Percentiles rank a stretch among this genome's conserved stretches.
These are phyloP conservation scores for Zoanthus sansibaricus DNA, from an alignment of 92 coral and sea anemone species.

Conservation along the genomic window DNA sequence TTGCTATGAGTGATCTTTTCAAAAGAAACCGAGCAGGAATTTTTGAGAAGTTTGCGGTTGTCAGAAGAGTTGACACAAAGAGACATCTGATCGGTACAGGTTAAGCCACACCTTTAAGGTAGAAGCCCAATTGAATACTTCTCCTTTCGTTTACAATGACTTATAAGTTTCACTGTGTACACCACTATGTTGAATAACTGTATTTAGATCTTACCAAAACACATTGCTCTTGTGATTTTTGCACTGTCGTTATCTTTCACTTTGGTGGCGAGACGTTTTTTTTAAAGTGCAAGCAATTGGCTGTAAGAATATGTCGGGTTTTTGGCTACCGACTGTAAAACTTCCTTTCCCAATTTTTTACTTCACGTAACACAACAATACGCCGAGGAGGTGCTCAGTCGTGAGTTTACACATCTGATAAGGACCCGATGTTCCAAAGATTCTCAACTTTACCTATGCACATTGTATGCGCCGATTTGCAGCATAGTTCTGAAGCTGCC, in stretches of 20 bases:
- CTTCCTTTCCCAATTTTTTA: constrained; percentile 63
- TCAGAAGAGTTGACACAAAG: constrained; percentile 13
- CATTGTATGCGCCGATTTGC: constrained; percentile 54
- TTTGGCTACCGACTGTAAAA: constrained; percentile 52
- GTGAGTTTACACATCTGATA: constrained; percentile 43
- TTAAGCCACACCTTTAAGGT: constrained; percentile 24
- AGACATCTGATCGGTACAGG: neutral
- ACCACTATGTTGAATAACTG: neutral
- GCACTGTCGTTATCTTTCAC: neutral
- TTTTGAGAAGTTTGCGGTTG: neutral
- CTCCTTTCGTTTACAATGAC: neutral
- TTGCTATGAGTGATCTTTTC: constrained; percentile 1
- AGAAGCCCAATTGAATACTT: constrained; percentile 8
- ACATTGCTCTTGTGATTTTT: neutral
- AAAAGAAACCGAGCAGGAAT: neutral
- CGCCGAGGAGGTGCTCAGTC: constrained; percentile 16
- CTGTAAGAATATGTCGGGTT: constrained; percentile 37
- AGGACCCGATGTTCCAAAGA: constrained; percentile 55
- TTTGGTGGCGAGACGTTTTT: neutral
- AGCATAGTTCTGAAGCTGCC: constrained; percentile 20
- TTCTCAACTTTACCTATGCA: constrained; percentile 48
- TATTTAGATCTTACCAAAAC: constrained; percentile 10
- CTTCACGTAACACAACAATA: constrained; percentile 30
- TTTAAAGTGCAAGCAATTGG: constrained; percentile 35
- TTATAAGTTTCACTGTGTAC: constrained; percentile 15